These are phyloP conservation scores for Masticophis lateralis DNA, from an alignment of 2,797 vertebrate species.

Conservation along the genomic window DNA sequence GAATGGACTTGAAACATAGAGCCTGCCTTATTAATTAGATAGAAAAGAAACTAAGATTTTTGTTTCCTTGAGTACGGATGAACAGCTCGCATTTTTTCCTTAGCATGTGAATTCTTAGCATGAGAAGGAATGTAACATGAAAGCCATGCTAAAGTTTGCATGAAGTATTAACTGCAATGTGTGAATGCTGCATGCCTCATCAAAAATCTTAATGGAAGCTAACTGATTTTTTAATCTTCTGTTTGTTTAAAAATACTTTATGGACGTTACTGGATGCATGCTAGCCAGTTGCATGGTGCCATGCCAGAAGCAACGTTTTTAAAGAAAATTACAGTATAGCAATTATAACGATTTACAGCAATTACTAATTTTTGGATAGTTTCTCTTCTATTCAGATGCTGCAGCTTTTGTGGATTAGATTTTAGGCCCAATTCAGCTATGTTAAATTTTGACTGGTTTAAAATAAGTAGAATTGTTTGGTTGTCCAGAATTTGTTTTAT, in stretches of 20 bases:
- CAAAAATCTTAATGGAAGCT: conserved; percentile 56
- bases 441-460: neutral
- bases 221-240: conserved; percentile 51
- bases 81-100: conserved; percentile 40
- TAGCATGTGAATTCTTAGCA: conserved; percentile 63
- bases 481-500: neutral
- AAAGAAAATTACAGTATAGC: conserved; percentile 22
- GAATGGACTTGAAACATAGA: conserved; percentile 45
- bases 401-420: neutral
- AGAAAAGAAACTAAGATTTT: conserved; percentile 22
- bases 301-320: conserved; percentile 6
- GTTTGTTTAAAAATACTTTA: conserved; percentile 32
- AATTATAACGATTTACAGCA: neutral
- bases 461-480: neutral
- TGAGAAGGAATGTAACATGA: conserved; percentile 66
- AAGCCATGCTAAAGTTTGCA: conserved; percentile 71
- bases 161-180: conserved; percentile 70
- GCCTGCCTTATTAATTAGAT: conserved; percentile 25
- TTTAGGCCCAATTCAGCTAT: neutral
- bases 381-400: neutral
- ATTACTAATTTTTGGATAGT: neutral
- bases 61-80: conserved; percentile 7
- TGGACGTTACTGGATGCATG: conserved; percentile 63
- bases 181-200: conserved; percentile 71
- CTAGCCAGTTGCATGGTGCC: conserved; percentile 64